These are phyloP conservation scores for Helleia helle DNA, from an alignment of 2,888 invertebrate genomes.

Conservation along the genomic window DNA sequence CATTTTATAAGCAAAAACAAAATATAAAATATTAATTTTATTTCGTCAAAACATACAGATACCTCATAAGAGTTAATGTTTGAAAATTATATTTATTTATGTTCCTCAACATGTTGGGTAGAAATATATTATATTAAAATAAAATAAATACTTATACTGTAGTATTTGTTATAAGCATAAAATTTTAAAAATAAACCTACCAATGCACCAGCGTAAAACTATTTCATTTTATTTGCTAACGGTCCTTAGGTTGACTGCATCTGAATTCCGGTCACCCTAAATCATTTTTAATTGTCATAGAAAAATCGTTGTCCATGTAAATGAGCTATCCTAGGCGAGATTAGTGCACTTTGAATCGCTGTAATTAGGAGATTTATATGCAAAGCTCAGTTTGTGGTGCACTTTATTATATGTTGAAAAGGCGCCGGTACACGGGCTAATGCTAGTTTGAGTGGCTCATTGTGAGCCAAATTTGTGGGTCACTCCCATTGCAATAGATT, in stretches of 20 bases:
- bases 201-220: no score
- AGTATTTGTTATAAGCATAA: no score
- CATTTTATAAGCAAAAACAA: no score
- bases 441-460: slow-evolving; percentile 51
- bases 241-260: slow-evolving; percentile 15
- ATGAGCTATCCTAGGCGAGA: slow-evolving; percentile 53
- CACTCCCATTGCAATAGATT: slow-evolving; percentile 65
- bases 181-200: no score
- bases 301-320: slow-evolving; percentile 48
- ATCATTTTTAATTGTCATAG: slow-evolving; percentile 55
- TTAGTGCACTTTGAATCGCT: slow-evolving; percentile 55
- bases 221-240: slow-evolving; percentile 15
- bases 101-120: no score
- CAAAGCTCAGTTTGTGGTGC: slow-evolving; percentile 65
- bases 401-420: slow-evolving; percentile 65
- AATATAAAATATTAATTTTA: no score
- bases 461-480: slow-evolving; percentile 51
- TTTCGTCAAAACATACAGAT: no score
- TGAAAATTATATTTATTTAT: no score
- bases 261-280: slow-evolving; percentile 48
- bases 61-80: no score
- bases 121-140: no score
- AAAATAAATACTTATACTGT: no score
- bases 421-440: slow-evolving; percentile 47
- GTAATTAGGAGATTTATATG: slow-evolving; percentile 73